A percentile compares a stretch with the other conserved stretches of the same genome.
phyloP scores from a whole-genome alignment of 2,888 invertebrate genomes.

The Acanthosoma haemorrhoidale region DNA sequence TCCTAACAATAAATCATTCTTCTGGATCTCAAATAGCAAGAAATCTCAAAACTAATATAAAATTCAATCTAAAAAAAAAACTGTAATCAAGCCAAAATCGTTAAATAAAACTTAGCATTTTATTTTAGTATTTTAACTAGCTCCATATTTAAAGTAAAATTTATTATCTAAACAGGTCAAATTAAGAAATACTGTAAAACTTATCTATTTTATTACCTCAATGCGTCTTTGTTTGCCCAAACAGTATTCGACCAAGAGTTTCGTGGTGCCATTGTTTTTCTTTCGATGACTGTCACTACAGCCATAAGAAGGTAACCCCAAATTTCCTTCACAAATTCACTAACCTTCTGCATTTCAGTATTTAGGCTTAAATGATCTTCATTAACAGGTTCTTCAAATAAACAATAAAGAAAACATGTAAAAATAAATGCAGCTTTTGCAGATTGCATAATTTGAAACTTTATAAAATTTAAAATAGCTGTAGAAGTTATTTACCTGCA shows the following conservation, averaged over 20 bases:
- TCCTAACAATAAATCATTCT: too few species aligned
- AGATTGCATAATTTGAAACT: not conserved
- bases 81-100: too few species aligned
- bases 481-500: conserved; percentile 40
- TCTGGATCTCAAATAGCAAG: too few species aligned
- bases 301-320: conserved; percentile 34
- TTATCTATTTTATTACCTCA: conserved; percentile 36
- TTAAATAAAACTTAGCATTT: too few species aligned
- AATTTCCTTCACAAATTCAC: conserved; percentile 35
- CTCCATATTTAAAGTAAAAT: too few species aligned
- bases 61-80: too few species aligned
- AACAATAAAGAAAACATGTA: conserved; percentile 41
- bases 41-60: too few species aligned
- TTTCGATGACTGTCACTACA: conserved; percentile 35
- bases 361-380: conserved; percentile 20
- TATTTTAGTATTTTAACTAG: too few species aligned
- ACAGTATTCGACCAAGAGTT: conserved; percentile 42
- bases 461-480: not conserved
- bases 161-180: too few species aligned
- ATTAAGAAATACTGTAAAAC: too few species aligned
- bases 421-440: not conserved
- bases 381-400: conserved; percentile 31
- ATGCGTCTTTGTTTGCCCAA: conserved; percentile 41
- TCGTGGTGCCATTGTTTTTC: conserved; percentile 37
- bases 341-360: conserved; percentile 30